Evolutionary conservation across 2,797 vertebrate species (phyloP).

Genomic region (Notolabrus celidotus): DNA sequence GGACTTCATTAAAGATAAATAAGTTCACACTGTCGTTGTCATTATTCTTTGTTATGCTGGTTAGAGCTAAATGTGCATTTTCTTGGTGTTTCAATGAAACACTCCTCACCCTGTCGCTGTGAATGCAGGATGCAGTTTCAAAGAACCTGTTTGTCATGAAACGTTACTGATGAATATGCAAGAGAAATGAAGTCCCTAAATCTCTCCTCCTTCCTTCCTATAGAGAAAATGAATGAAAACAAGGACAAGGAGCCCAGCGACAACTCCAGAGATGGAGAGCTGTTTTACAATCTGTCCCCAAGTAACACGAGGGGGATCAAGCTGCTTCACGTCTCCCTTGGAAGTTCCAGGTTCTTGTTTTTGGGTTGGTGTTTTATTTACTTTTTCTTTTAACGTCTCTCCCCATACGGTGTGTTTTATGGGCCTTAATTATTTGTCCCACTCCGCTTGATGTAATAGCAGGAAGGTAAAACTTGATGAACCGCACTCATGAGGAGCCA

Average conservation of each 20-base stretch:
- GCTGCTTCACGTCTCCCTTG: not conserved
- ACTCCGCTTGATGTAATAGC: slow-evolving; percentile 43
- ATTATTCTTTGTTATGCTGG: not conserved
- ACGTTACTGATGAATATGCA: not conserved
- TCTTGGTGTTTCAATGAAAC: not conserved
- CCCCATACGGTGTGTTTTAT: slow-evolving; percentile 27
- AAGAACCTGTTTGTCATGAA: not conserved
- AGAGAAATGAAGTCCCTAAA: not conserved
- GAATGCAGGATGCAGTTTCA: not conserved
- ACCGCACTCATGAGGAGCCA: slow-evolving; percentile 41
- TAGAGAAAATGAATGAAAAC: not conserved
- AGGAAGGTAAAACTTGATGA: slow-evolving; percentile 55
- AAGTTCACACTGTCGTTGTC: no score
- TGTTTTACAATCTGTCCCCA: slow-evolving; percentile 1
- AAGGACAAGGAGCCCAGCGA: not conserved
- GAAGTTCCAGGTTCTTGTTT: not conserved
- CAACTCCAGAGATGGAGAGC: not conserved
- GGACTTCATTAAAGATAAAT: no score
- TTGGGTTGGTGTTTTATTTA: not conserved
- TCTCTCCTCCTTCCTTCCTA: not conserved
- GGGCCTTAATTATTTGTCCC: slow-evolving; percentile 48
- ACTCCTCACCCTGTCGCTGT: not conserved
- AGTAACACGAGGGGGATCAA: slow-evolving; percentile 9
- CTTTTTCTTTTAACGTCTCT: slow-evolving; percentile 17
- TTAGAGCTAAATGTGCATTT: not conserved